phyloP scores from a whole-genome alignment of 2,888 invertebrate species.

The Diarsia rubi region DNA sequence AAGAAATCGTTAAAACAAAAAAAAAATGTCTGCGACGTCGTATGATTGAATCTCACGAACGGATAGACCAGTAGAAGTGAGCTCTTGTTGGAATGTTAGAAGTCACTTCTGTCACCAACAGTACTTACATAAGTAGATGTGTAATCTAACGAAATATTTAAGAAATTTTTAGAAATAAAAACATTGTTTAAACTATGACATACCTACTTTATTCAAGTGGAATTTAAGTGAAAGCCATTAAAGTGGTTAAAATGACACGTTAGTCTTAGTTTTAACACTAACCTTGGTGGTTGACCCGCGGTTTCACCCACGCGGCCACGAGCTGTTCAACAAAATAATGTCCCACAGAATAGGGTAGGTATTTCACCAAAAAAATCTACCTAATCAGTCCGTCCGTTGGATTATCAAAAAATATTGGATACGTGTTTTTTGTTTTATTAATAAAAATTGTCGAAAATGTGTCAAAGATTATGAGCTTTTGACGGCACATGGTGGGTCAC shows the following conservation, averaged over 20 bases:
- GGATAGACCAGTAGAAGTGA: background rate
- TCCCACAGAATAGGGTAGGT: too few species aligned
- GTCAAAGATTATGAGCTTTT: too few species aligned
- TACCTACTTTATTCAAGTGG: background rate
- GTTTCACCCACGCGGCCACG: background rate
- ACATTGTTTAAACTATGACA: background rate
- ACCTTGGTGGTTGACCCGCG: accelerated
- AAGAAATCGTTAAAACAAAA: background rate
- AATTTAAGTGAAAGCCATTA: constrained; percentile 13
- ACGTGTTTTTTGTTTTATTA: too few species aligned
- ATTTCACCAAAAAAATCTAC: too few species aligned
- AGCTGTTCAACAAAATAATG: too few species aligned
- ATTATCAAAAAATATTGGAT: too few species aligned
- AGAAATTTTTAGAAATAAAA: constrained; percentile 3
- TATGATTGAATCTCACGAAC: background rate
- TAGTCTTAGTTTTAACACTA: background rate
- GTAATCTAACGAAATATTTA: background rate
- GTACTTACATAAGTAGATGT: background rate
- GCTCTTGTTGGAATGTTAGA: background rate
- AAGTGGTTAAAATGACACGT: background rate
- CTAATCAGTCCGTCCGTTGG: too few species aligned
- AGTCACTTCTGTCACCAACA: background rate
- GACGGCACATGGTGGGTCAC: too few species aligned
- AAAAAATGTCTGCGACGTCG: background rate
- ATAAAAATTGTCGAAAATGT: too few species aligned